Evolutionary conservation across 2,113 vertebrate genomes (phyloP), one percentile per base, ranked within the genome.

Genomic region (Muscicapa adusta): DNA sequence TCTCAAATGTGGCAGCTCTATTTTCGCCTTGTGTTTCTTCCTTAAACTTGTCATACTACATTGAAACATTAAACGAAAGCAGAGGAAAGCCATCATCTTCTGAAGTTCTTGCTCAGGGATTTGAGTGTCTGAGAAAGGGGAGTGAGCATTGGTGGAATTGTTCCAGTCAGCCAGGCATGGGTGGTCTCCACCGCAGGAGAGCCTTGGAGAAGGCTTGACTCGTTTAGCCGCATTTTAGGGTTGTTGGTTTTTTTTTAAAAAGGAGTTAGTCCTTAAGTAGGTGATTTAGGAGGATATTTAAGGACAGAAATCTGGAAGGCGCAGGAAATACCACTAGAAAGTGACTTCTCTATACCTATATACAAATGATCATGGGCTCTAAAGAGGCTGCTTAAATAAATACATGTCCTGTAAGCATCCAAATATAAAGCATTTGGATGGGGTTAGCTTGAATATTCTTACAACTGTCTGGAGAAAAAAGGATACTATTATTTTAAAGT

Each of bases 131-230:
- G 38, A 62, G 42, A 50, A 83, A 22, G 9, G 10, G 18, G 11
- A 68, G 23, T 0, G 11, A 68, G 23, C 0, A 0, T 15, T 34
- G 23, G 14, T 25, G 29, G 26, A 62, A 18, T 15, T 81, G 6
- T 70, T 85, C 28, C 53, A n/a, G 24, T 50, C 14, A 40, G 34
- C 43, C 29, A 66, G 28, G 9, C 0, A 0, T 43, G 42, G 6
- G 10, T 74, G 29, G 9, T 61, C 18, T 74, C 62, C 2, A 17
- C 9, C 10, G 58, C 43, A 42, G 38, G 14, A 58, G 33, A 53
- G 26, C 8, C 25, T 86, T 66, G 34, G 12, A 36, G 16, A 31
- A 85, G 11, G 33, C 19, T 26, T 71, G 15, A 23, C 18, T 77
- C 19, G 5, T n/a, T n/a, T n/a, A n/a, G n/a, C 25, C 15, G 13